Conservation (phyloP, 2,797 vertebrate genomes). For the Pelodytes ibericus region DNA sequence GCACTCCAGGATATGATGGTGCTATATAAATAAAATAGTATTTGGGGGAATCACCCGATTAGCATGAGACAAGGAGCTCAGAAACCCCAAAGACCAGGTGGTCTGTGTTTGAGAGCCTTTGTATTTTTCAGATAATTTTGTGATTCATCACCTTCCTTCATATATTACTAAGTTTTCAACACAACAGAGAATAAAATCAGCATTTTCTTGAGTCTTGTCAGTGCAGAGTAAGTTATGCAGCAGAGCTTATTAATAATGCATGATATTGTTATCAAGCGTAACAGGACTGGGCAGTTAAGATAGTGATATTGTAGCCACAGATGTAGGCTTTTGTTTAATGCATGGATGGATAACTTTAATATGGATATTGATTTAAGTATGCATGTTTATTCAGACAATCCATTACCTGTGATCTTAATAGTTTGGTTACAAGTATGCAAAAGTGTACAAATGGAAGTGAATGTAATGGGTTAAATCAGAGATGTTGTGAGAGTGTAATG, state of each 20-base stretch:
- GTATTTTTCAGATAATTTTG: too few species aligned
- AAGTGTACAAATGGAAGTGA: too few species aligned
- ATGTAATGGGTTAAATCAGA: too few species aligned
- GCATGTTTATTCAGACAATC: background rate
- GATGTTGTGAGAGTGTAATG: too few species aligned
- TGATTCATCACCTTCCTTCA: constrained; percentile 1
- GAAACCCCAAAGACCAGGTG: too few species aligned
- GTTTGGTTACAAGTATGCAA: too few species aligned
- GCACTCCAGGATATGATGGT: too few species aligned
- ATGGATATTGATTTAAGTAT: constrained; percentile 27
- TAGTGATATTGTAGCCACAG: constrained; percentile 23
- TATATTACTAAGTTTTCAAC: too few species aligned
- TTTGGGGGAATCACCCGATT: too few species aligned
- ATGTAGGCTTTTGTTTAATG: constrained; percentile 29
- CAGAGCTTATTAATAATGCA: constrained; percentile 48
- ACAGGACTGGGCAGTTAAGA: constrained; percentile 23
- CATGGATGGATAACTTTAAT: constrained; percentile 15
- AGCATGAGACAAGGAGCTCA: too few species aligned
- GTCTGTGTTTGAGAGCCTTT: too few species aligned
- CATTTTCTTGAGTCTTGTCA: background rate
- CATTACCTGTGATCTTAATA: background rate
- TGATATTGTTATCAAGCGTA: constrained; percentile 19
- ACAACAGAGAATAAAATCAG: constrained; percentile 4
- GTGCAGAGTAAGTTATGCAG: constrained; percentile 18
- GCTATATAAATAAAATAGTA: too few species aligned